These are phyloP conservation scores for Sturnus vulgaris DNA, from an alignment of 2,113 vertebrate species.

Conservation along the genomic window DNA sequence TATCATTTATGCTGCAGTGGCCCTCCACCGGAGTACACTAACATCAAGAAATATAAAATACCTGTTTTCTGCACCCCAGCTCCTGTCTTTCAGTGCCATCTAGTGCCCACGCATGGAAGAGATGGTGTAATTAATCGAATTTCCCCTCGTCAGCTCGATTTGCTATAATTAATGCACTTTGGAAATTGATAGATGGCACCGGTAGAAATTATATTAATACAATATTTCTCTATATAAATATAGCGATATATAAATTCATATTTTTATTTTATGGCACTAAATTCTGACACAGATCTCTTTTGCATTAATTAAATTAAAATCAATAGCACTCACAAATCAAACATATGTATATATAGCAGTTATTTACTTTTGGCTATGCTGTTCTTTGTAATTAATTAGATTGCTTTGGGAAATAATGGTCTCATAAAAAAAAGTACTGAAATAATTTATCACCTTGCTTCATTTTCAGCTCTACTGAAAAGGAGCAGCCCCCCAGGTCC, in stretches of 20 bases:
- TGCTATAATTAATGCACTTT: not conserved
- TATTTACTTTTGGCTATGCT: not conserved
- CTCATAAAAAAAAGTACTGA: not conserved
- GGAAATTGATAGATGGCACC: not conserved
- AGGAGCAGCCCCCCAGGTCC: not conserved
- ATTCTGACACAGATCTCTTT: not conserved
- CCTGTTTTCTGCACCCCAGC: not conserved
- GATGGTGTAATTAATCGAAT: not conserved
- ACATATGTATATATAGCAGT: not conserved
- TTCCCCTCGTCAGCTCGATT: not conserved
- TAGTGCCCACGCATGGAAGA: not conserved
- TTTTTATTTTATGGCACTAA: not conserved
- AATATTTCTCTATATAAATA: not conserved
- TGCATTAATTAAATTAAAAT: not conserved
- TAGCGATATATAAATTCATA: not conserved
- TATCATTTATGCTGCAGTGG: not conserved
- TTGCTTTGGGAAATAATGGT: not conserved
- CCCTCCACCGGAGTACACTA: not conserved
- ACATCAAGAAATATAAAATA: not conserved
- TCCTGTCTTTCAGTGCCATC: slow-evolving; percentile 42
- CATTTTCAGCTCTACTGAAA: not conserved
- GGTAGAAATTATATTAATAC: not conserved
- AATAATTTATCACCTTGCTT: not conserved
- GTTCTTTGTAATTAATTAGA: not conserved
- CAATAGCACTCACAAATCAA: not conserved